phyloP scores from a whole-genome alignment of 1,140 invertebrate genomes.

The Globodera rostochiensis region DNA sequence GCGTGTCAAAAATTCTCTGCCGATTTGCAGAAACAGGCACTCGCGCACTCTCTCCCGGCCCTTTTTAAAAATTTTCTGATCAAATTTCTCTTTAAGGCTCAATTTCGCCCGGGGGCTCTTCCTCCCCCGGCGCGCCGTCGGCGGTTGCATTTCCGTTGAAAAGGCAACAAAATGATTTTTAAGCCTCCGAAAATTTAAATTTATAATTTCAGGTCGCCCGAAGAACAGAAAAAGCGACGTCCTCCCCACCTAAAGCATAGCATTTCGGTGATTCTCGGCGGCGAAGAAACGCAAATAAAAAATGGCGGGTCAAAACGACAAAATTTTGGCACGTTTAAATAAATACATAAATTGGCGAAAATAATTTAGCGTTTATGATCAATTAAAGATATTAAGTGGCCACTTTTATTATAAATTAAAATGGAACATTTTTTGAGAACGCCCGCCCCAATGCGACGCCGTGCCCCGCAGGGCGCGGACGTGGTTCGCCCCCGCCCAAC shows the following conservation, averaged over 20 bases:
- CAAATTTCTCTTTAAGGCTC: conserved; percentile 68
- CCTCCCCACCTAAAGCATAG: not conserved
- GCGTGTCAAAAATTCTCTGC: conserved; percentile 87
- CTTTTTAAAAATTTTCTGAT: not conserved
- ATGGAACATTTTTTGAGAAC: not conserved
- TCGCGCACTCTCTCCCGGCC: not conserved
- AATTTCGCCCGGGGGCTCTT: conserved; percentile 63
- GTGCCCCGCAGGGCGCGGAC: conserved; percentile 77
- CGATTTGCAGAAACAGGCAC: conserved; percentile 85
- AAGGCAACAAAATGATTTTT: not conserved
- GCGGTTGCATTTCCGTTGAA: not conserved
- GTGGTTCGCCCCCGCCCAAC: conserved; percentile 97
- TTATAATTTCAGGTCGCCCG: not conserved
- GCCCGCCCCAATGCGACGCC: not conserved
- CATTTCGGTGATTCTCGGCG: conserved; percentile 13
- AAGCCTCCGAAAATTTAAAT: not conserved
- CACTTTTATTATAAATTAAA: no score
- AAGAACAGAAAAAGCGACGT: not conserved
- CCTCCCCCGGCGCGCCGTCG: not conserved
- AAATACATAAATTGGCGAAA: no score
- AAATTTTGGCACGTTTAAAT: conserved; percentile 5
- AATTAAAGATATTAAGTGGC: no score
- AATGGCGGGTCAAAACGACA: not conserved
- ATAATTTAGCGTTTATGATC: no score
- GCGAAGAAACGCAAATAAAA: not conserved